Evolutionary conservation across 2,797 vertebrate species (phyloP), one percentile per base, ranked within the genome.

Genomic region (Eutrigla gurnardus): DNA sequence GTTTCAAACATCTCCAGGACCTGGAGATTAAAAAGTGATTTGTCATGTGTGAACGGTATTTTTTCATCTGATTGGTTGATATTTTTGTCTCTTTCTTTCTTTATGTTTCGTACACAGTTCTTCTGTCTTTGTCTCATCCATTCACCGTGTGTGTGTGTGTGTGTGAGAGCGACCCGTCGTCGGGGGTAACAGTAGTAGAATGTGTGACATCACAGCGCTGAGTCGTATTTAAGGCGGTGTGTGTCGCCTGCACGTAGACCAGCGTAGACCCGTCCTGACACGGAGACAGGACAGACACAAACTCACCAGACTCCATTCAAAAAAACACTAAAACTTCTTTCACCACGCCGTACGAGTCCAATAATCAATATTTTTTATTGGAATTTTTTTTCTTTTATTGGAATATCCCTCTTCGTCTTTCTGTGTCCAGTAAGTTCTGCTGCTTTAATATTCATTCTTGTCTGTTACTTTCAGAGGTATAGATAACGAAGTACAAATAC

Each of bases 161-260:
- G 87, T 59, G 84, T 40, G 75, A 46, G 73, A 17, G 33, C 8
- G 58, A n/a, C 4, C 37, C 5, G 78, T 91, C 14, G 86, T 69
- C 66, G 49, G 15, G 82, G 88, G 85, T 50, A 59, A 87, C 82
- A 2, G 42, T 37, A 18, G 13, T 13, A 80, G 88, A 88, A 92
- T 91, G 89, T 81, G 85, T 93, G 90, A 89, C 90, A 81, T 89
- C 89, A 90, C 84, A 17, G 76, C n/a, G 7, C 7, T 4, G 7
- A 3, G 18, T 15, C 0, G 42, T 80, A 82, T 89, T 85, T 73
- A 83, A 75, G 39, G 1, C 6, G 3, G 12, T 1, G 37, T 36
- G 35, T 11, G 64, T 15, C 1, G 7, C 36, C 10, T 11, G 9
- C 49, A 1, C 6, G 0, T 37, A 1, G 32, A 40, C 15, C 67